Conservation (phyloP, 2,113 vertebrate species). For the Halcyon malimbica region DNA sequence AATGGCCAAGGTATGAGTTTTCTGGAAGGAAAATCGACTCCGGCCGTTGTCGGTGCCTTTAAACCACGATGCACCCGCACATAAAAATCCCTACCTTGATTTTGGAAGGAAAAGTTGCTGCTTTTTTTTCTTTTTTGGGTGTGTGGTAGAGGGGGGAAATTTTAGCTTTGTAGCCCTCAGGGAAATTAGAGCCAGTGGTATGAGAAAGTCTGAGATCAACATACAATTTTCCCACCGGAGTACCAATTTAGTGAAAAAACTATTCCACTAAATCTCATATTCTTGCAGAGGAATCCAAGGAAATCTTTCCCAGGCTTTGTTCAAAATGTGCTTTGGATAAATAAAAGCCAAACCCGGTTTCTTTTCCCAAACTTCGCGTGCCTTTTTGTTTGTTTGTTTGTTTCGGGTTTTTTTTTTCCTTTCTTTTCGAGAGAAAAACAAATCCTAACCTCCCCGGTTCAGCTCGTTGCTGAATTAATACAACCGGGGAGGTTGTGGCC, state of each 20-base stretch:
- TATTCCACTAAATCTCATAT: background rate
- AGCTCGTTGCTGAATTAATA: background rate
- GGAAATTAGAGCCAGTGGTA: background rate
- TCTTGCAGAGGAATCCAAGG: background rate
- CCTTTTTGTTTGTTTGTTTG: no score
- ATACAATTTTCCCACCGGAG: background rate
- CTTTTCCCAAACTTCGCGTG: background rate
- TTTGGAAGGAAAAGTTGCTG: background rate
- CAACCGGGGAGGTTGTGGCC: background rate
- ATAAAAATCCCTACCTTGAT: background rate
- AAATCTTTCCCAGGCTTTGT: constrained; percentile 17
- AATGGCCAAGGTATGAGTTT: background rate
- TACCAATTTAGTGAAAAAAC: background rate
- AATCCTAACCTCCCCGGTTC: background rate
- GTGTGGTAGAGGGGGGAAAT: background rate
- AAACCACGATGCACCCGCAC: background rate
- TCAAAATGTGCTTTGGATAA: background rate
- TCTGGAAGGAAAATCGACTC: background rate
- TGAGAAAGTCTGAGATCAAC: background rate
- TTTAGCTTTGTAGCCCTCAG: background rate
- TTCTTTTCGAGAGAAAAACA: background rate
- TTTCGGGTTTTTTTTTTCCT: background rate
- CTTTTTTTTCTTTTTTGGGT: background rate
- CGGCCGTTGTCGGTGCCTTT: background rate
- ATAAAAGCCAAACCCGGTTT: background rate